Evolutionary conservation across 1,140 invertebrate species (phyloP).

Genomic region (Panonychus citri): DNA sequence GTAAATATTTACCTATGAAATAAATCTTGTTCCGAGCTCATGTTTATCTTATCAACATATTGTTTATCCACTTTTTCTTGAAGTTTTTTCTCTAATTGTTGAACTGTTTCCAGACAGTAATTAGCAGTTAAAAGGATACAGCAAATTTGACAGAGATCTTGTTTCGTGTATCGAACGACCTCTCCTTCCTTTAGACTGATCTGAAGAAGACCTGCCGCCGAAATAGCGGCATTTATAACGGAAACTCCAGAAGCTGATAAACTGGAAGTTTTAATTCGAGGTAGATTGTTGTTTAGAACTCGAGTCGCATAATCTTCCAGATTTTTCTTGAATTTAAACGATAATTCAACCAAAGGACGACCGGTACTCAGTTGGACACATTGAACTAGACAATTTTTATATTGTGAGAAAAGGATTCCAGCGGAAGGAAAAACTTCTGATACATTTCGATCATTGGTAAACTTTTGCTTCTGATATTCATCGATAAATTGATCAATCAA

Average conservation of each 20-base stretch:
- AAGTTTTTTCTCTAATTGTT: slow-evolving; percentile 84
- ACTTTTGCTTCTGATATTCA: slow-evolving; percentile 20
- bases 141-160: slow-evolving; percentile 70
- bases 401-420: slow-evolving; percentile 54
- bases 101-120: slow-evolving; percentile 92
- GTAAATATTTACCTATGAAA: slow-evolving; percentile 48
- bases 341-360: slow-evolving; percentile 60
- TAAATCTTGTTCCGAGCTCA: slow-evolving; percentile 71
- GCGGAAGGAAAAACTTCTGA: slow-evolving; percentile 58
- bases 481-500: slow-evolving; percentile 67
- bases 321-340: slow-evolving; percentile 79
- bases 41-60: slow-evolving; percentile 54
- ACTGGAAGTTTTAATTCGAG: slow-evolving; percentile 15
- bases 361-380: slow-evolving; percentile 78
- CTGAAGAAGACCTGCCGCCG: slow-evolving; percentile 53
- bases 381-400: slow-evolving; percentile 89
- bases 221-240: slow-evolving; percentile 19
- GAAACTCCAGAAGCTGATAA: background rate
- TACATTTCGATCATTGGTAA: slow-evolving; percentile 27
- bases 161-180: slow-evolving; percentile 48
- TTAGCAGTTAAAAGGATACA: slow-evolving; percentile 85
- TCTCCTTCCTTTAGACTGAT: slow-evolving; percentile 69
- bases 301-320: slow-evolving; percentile 69
- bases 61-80: slow-evolving; percentile 63
- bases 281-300: slow-evolving; percentile 54